phyloP scores from a whole-genome alignment of 1,140 invertebrate species.

The Sycobia sp. region DNA sequence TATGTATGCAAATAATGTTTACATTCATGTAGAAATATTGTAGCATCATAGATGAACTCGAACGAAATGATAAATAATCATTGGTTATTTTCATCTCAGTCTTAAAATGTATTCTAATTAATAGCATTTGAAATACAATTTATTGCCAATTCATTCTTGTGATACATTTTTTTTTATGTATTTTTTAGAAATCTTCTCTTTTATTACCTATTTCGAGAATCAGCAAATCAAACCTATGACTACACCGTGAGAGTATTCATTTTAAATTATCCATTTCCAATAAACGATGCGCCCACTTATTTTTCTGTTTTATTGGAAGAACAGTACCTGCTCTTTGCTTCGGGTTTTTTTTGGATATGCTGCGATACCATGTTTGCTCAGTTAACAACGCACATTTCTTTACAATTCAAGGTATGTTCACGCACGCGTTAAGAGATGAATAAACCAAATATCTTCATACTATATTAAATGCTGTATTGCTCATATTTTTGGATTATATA shows the following conservation, averaged over 20 bases:
- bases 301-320: not conserved
- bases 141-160: no score
- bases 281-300: not conserved
- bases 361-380: conserved; percentile 11
- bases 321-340: not conserved
- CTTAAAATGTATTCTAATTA: no score
- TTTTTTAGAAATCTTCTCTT: conserved; percentile 1
- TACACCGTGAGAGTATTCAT: not conserved
- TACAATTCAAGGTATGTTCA: conserved; percentile 4
- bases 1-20: no score
- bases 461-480: not conserved
- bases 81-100: no score
- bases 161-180: no score
- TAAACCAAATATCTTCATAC: not conserved
- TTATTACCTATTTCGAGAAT: not conserved
- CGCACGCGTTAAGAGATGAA: no score
- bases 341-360: not conserved
- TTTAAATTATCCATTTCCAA: not conserved
- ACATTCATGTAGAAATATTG: no score
- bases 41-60: no score
- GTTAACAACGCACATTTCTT: not conserved
- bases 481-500: not conserved
- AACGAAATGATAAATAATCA: no score
- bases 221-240: not conserved
- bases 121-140: no score